Base-by-base conservation (phyloP, 30 jellyfish, hydroid and myxozoan genomes). In the Sanderia malayensis region DNA sequence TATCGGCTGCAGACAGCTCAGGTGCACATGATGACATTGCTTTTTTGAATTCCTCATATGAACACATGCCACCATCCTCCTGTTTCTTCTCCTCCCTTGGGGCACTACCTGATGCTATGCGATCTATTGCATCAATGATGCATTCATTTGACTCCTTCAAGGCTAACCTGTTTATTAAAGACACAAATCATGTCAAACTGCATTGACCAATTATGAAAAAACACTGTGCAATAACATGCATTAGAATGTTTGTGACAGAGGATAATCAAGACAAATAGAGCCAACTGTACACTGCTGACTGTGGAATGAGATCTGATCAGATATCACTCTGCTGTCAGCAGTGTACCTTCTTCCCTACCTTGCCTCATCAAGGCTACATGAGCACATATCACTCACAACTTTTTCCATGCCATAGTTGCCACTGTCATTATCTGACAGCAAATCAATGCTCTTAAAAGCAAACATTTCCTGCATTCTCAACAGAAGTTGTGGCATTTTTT, bases 41-140 rank as follows among this genome's bases (percentile, higher is more conserved):
- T 11, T 61, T 37, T 53, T 72, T 81, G 58, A 92, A 92, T 52
- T 92, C 99, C 44, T 92, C 95, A 85, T 58, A 92, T 2, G 94
- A 20, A 60, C 95, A 84, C 3, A 70, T 58, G 41, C 49, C 32
- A 3, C 11, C 52, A 31, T 55, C 74, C 2, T 31, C 82, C 25
- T 28, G 44, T 31, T 67, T 47, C 52, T 37, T 37, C 52, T 37
- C 52, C 52, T 37, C 52, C 6, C 13, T 4, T 6, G 52, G 6
- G 10, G 31, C 32, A 6, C 61, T 70, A 0, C 76, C 83, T 44
- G 19, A 31, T 44, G 23, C 27, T 0, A 69, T 21, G 9, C 57
- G 44, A 8, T 55, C 4, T 9, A 79, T 67, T 7, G 82, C 86
- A 44, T 81, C 85, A 27, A 70, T 31, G 17, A 79, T 46, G 21